Conservation (phyloP, 2,888 invertebrate species). For the Tenthredo livida region DNA sequence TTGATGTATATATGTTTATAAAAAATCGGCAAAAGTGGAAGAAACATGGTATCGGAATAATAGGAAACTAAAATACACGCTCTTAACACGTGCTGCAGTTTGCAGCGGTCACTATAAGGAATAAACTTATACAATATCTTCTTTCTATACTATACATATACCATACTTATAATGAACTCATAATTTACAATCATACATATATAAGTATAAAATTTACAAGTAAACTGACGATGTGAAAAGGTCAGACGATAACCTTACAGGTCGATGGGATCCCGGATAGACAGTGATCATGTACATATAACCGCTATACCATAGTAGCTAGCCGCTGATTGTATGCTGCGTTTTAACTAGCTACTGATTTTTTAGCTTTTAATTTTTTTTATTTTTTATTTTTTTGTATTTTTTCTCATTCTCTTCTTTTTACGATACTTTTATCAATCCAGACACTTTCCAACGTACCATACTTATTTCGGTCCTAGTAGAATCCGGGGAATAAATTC, state of each 20-base stretch:
- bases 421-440: not conserved
- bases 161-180: too few species aligned
- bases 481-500: not conserved
- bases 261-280: conserved; percentile 53
- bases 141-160: not conserved
- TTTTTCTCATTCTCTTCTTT: not conserved
- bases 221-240: conserved; percentile 53
- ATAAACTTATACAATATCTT: not conserved
- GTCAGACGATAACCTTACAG: conserved; percentile 66
- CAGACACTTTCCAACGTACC: not conserved
- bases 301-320: not conserved
- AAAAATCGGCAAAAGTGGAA: not conserved
- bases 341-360: not conserved
- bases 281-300: conserved; percentile 27
- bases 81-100: conserved; percentile 4
- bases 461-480: not conserved
- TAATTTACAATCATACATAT: not conserved
- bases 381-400: not conserved
- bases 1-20: not conserved
- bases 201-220: not conserved
- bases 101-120: not conserved
- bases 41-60: not conserved
- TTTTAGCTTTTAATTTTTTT: not conserved
- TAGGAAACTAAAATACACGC: conserved; percentile 16
- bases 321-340: not conserved